Evolutionary conservation across 2,888 invertebrate species (phyloP), one percentile per base, ranked within the genome.

Genomic region (Drosophila fungiperda): DNA sequence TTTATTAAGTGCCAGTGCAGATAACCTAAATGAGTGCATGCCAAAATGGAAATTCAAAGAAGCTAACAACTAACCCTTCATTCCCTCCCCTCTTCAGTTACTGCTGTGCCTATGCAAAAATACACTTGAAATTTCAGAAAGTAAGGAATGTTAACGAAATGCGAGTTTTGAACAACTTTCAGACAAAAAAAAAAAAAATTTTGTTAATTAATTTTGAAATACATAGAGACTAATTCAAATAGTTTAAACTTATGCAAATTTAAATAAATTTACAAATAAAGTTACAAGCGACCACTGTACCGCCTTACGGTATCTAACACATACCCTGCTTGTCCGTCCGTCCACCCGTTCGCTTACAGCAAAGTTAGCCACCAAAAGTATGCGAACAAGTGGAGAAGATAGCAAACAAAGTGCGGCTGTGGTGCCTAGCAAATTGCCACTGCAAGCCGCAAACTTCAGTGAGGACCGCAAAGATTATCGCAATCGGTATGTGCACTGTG

Each of bases 1-100:
- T 87, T 87, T 84, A 89, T 84, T 89, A 84, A 84, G 84, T 89
- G 84, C 78, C 70, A 70, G 68, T 71, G 83, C 78, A 84, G 84
- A 84, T 84, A 84, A 87, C 76, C 87, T 67, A 87, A 84, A 87
- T 84, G 84, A 84, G 87, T 84, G 83, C 89, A 89, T 76, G 87
- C 86, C 78, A 83, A 83, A 83, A 83, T 83, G 89, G 75, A 69
- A 74, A 58, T 57, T 62, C 72, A 83, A 62, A 71, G 83, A 61
- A 53, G 57, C 53, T 45, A 42, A 38, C 36, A 67, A 29, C 20
- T 58, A 54, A 17, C 64, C 17, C 57, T 12, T 0, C 2, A 2
- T 33, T 12, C 49, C 1, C 6, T 4, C 1, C 48, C 32, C 12
- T 7, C 36, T 6, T 17, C 20, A n/a, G 6, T 26, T 17, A 29